phyloP scores from a whole-genome alignment of 2,113 vertebrate species.

The Cyphomyrus plagiostoma region DNA sequence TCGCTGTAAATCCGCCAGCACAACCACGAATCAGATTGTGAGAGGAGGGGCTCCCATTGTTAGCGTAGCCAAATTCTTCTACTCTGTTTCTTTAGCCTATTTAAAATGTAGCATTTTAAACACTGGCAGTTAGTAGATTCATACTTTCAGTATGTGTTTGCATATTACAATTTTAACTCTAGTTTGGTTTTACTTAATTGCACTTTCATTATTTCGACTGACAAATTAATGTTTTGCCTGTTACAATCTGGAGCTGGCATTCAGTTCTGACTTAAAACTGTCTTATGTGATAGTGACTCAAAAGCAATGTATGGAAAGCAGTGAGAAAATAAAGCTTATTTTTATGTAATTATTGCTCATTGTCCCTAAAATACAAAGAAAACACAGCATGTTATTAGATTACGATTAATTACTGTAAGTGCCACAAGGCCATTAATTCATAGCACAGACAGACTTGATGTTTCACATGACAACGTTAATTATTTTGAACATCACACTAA shows the following conservation, averaged over 20 bases:
- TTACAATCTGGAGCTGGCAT: neutral
- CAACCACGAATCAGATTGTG: neutral
- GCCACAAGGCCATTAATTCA: neutral
- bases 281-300: neutral
- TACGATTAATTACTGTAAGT: neutral
- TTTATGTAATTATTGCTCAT: neutral
- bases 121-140: neutral
- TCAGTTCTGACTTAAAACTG: neutral
- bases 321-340: neutral
- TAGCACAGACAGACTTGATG: neutral
- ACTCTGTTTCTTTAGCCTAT: neutral
- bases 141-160: neutral
- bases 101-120: neutral
- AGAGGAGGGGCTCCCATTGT: neutral
- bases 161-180: neutral
- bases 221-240: neutral
- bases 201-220: neutral
- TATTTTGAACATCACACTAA: neutral
- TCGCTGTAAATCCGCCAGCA: neutral
- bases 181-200: neutral
- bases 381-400: neutral
- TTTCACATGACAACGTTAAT: conserved; percentile 9
- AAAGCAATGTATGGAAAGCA: neutral
- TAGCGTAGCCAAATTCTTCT: neutral
- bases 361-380: neutral